Conservation (phyloP, 2,113 vertebrate species). For the Proterorhinus semilunaris region DNA sequence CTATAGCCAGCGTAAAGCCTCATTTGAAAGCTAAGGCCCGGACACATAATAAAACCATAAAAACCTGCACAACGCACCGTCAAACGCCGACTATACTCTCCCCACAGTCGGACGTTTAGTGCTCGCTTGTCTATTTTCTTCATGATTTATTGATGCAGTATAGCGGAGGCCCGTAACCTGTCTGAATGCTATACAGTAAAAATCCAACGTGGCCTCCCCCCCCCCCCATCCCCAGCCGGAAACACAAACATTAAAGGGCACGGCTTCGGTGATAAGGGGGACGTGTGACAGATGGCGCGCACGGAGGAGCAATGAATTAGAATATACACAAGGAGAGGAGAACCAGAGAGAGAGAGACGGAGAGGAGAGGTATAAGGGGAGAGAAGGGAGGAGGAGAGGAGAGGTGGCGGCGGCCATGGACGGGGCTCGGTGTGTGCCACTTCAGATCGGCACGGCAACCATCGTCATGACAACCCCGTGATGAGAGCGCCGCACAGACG, state of each 20-base stretch:
- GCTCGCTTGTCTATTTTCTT: not conserved
- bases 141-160: not conserved
- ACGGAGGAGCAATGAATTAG: slow-evolving; percentile 62
- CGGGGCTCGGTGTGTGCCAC: slow-evolving; percentile 60
- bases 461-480: slow-evolving; percentile 73
- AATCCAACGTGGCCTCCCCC: not conserved
- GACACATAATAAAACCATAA: too few species aligned
- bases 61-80: too few species aligned
- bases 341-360: slow-evolving; percentile 4
- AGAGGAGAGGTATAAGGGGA: not conserved
- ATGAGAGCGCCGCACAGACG: slow-evolving; percentile 51
- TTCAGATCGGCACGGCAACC: slow-evolving; percentile 78
- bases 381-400: not conserved
- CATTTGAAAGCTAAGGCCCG: too few species aligned
- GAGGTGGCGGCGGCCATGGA: slow-evolving; percentile 11
- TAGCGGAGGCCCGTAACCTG: not conserved
- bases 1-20: too few species aligned
- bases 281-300: slow-evolving; percentile 61
- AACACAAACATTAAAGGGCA: slow-evolving; percentile 52
- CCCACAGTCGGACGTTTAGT: too few species aligned
- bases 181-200: slow-evolving; percentile 26
- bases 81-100: too few species aligned
- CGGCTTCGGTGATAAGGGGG: slow-evolving; percentile 45
- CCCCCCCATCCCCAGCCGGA: slow-evolving; percentile 1
- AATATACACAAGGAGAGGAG: slow-evolving; percentile 61